These are phyloP conservation scores for Cremastinae sp. DNA, from an alignment of 2,888 invertebrate species.

Conservation along the genomic window DNA sequence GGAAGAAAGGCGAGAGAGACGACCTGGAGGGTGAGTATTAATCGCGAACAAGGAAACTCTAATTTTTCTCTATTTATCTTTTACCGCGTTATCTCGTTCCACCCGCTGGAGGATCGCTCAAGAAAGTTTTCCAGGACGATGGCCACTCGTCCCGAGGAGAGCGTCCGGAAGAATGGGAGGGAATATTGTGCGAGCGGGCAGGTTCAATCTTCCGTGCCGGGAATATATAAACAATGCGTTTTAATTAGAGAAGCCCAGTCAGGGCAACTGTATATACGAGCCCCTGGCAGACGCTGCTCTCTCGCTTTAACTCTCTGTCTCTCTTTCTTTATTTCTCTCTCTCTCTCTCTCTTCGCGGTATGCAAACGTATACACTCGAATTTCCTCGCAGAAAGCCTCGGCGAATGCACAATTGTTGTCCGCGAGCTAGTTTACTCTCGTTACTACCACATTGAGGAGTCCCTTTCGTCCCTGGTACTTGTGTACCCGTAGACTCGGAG, in stretches of 20 bases:
- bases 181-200: conserved; percentile 25
- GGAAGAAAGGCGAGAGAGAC: conserved; percentile 3
- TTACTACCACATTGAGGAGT: conserved; percentile 32
- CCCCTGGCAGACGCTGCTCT: conserved; percentile 57
- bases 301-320: conserved; percentile 18
- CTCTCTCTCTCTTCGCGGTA: conserved; percentile 9
- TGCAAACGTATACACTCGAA: conserved; percentile 7
- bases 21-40: conserved; percentile 15
- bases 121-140: conserved; percentile 53
- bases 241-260: conserved; percentile 73
- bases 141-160: conserved; percentile 44
- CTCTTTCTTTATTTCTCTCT: conserved; percentile 1
- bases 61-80: conserved; percentile 19
- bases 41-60: conserved; percentile 35
- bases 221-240: conserved; percentile 78
- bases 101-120: conserved; percentile 39
- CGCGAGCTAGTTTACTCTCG: conserved; percentile 53
- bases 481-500: conserved; percentile 28
- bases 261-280: conserved; percentile 23
- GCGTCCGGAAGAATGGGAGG: conserved; percentile 37
- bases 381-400: conserved; percentile 53
- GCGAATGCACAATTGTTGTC: conserved; percentile 70
- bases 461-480: conserved; percentile 12
- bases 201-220: conserved; percentile 68
- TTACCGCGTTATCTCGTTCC: background rate